Conservation (phyloP, 2,888 invertebrate species). For the Leptodirus hochenwartii region DNA sequence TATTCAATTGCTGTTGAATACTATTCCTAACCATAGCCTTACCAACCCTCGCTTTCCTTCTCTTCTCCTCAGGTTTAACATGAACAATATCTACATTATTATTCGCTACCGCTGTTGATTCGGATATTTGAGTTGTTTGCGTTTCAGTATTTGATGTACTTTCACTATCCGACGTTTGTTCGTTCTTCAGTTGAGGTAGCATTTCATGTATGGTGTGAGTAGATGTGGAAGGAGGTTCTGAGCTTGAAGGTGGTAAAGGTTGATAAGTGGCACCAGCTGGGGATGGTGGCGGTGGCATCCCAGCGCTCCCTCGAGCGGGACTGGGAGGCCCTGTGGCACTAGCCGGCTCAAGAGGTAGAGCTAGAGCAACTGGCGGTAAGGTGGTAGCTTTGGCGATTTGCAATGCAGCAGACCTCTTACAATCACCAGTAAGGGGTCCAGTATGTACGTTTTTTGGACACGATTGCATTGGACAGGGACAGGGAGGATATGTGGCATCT, state of each 20-base stretch:
- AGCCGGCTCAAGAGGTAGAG: slow-evolving; percentile 30
- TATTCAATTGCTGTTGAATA: too few species aligned
- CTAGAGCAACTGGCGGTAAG: slow-evolving; percentile 30
- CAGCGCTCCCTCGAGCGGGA: slow-evolving; percentile 49
- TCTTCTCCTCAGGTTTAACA: slow-evolving; percentile 20
- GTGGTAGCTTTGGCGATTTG: slow-evolving; percentile 12
- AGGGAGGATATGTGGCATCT: slow-evolving; percentile 45
- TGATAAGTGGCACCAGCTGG: slow-evolving; percentile 30
- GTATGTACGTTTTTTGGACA: slow-evolving; percentile 98
- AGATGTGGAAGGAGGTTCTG: slow-evolving; percentile 18
- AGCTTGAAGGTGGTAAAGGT: slow-evolving; percentile 18
- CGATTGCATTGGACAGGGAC: slow-evolving; percentile 83
- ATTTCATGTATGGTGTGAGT: too few species aligned
- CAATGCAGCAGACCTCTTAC: slow-evolving; percentile 39
- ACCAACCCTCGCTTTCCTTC: slow-evolving; percentile 35
- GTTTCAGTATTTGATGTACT: too few species aligned
- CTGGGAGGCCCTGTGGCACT: slow-evolving; percentile 43
- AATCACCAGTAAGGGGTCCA: slow-evolving; percentile 96
- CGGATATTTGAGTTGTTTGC: too few species aligned
- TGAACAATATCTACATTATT: slow-evolving; percentile 1
- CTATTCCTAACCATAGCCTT: slow-evolving; percentile 52
- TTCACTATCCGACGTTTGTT: slow-evolving; percentile 12
- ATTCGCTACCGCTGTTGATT: slow-evolving; percentile 3
- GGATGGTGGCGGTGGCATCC: slow-evolving; percentile 42
- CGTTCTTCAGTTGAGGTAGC: slow-evolving; percentile 14